Percentiles rank a stretch among this genome's conserved stretches.
Conservation (phyloP, 2,113 vertebrate species). For the Clarias macrocephalus region DNA sequence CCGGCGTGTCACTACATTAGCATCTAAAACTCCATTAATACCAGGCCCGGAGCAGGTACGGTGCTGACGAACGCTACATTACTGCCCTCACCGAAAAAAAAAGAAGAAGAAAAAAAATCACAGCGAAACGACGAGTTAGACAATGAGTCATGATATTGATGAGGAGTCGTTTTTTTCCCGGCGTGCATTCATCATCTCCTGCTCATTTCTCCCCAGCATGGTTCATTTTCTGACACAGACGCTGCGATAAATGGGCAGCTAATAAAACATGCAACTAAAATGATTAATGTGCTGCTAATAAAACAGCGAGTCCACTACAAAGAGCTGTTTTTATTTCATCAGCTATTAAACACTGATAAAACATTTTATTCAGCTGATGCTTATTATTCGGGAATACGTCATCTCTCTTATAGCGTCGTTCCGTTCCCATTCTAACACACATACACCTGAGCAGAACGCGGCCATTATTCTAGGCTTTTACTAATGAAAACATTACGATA, state of each 20-base stretch:
- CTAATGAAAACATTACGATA: background rate
- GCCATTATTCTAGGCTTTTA: background rate
- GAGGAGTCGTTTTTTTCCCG: slow-evolving; percentile 34
- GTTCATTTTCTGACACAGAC: slow-evolving; percentile 36
- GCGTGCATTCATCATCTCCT: slow-evolving; percentile 39
- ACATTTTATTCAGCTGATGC: background rate
- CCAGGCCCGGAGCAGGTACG: slow-evolving; percentile 30
- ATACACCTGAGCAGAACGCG: background rate
- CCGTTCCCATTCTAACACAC: background rate
- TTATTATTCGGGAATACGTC: background rate
- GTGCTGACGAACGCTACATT: background rate
- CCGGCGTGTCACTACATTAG: slow-evolving; percentile 40
- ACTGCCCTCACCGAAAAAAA: background rate
- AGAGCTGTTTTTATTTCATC: slow-evolving; percentile 7
- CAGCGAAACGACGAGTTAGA: slow-evolving; percentile 35
- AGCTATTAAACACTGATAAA: slow-evolving; percentile 5
- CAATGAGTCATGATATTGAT: slow-evolving; percentile 52
- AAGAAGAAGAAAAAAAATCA: slow-evolving; percentile 7
- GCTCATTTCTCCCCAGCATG: slow-evolving; percentile 15
- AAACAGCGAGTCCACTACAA: background rate
- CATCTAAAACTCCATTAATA: slow-evolving; percentile 44
- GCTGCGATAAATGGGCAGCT: slow-evolving; percentile 30
- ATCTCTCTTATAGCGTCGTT: background rate
- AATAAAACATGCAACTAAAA: slow-evolving; percentile 30
- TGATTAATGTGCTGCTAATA: slow-evolving; percentile 28